Percentiles rank a stretch among this genome's conserved stretches.
phyloP scores from a whole-genome alignment of 2,888 invertebrate genomes.

The Hoplodrina ambigua region DNA sequence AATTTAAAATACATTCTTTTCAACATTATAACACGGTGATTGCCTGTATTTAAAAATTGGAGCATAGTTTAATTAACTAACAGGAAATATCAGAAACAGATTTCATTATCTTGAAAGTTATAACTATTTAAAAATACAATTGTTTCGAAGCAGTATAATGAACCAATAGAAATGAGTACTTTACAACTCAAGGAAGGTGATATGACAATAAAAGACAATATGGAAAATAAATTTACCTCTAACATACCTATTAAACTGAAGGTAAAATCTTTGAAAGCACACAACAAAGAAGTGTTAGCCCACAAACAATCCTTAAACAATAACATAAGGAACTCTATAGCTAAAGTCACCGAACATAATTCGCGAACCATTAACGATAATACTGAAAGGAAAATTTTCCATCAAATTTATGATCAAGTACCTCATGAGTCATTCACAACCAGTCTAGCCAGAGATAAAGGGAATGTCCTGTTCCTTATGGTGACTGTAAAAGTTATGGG shows the following conservation, averaged over 20 bases:
- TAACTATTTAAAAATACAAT: background rate
- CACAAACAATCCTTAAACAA: conserved; percentile 30
- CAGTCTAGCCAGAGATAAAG: conserved; percentile 58
- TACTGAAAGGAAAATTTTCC: conserved; percentile 68
- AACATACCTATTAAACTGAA: conserved; percentile 2
- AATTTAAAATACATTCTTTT: too few relatives aligned
- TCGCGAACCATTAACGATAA: conserved; percentile 69
- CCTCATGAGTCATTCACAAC: conserved; percentile 60
- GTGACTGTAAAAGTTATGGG: conserved; percentile 55
- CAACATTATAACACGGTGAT: too few relatives aligned
- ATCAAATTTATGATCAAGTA: conserved; percentile 68
- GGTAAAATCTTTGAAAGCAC: conserved; percentile 14
- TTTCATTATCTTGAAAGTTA: background rate
- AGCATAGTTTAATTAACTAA: background rate
- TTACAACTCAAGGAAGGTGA: background rate
- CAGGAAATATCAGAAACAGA: background rate
- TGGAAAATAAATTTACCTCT: background rate
- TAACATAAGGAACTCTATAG: conserved; percentile 38
- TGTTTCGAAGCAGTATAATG: background rate
- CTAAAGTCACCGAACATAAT: conserved; percentile 53
- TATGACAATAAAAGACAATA: background rate
- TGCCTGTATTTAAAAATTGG: too few relatives aligned
- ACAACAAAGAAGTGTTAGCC: conserved; percentile 26
- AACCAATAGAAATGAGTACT: background rate
- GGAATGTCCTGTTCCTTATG: conserved; percentile 56